phyloP scores from a whole-genome alignment of 2,797 vertebrate genomes.

The Synanceia verrucosa region DNA sequence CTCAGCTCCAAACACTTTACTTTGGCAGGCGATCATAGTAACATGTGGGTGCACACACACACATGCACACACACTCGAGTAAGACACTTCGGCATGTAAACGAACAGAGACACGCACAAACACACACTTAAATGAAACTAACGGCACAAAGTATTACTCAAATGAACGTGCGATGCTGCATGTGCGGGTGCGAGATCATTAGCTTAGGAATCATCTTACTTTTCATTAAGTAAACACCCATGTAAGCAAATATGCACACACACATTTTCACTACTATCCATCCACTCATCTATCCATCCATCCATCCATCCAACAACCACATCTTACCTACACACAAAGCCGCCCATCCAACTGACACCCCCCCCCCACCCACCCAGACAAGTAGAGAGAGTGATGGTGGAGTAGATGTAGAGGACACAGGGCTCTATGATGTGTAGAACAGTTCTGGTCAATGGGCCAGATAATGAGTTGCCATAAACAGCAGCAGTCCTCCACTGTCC shows the following conservation, averaged over 20 bases:
- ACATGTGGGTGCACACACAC: slow-evolving; percentile 34
- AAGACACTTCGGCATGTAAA: slow-evolving; percentile 51
- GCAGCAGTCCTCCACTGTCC: slow-evolving; percentile 80
- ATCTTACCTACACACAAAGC: slow-evolving; percentile 19
- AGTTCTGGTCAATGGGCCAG: slow-evolving; percentile 84
- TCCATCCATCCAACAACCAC: slow-evolving; percentile 37
- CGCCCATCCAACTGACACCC: slow-evolving; percentile 13
- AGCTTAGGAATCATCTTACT: slow-evolving; percentile 62
- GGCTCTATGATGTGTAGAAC: slow-evolving; percentile 80
- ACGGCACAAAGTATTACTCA: slow-evolving; percentile 41
- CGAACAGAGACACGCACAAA: slow-evolving; percentile 49
- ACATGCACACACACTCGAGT: slow-evolving; percentile 31
- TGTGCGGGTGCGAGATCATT: slow-evolving; percentile 56
- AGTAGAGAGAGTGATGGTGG: slow-evolving; percentile 70
- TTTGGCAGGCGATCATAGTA: slow-evolving; percentile 83
- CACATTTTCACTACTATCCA: slow-evolving; percentile 8
- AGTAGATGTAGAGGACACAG: slow-evolving; percentile 79
- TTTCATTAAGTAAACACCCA: slow-evolving; percentile 59
- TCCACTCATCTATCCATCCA: slow-evolving; percentile 35
- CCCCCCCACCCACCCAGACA: slow-evolving; percentile 40
- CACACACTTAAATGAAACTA: slow-evolving; percentile 52
- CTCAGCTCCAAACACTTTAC: slow-evolving; percentile 84
- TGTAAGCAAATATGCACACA: slow-evolving; percentile 12
- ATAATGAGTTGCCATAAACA: slow-evolving; percentile 85
- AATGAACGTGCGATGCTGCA: slow-evolving; percentile 43